Evolutionary conservation across 2,888 invertebrate genomes (phyloP).

Genomic region (Geophilus truncorum): DNA sequence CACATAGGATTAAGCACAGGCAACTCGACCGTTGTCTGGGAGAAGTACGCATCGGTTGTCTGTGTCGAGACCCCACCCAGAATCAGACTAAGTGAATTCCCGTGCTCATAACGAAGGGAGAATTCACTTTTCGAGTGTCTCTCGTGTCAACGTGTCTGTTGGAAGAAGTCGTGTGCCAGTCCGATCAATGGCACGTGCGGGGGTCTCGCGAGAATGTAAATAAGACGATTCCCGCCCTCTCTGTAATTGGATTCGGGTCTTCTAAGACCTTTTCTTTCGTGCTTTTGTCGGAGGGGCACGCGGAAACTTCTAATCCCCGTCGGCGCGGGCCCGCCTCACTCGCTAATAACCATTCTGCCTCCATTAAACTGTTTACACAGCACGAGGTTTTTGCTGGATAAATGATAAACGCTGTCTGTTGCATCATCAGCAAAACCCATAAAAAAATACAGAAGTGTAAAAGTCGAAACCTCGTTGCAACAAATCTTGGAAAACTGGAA

Average conservation of each 20-base stretch:
- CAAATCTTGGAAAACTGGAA: too few species aligned
- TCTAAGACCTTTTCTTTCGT: not conserved
- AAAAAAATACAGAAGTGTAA: too few species aligned
- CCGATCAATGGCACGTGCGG: slow-evolving; percentile 22
- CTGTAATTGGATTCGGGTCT: slow-evolving; percentile 24
- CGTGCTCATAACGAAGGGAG: slow-evolving; percentile 19
- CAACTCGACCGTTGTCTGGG: slow-evolving; percentile 17
- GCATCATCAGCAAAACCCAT: not conserved
- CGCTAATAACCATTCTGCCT: slow-evolving; percentile 20
- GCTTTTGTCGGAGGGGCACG: slow-evolving; percentile 14
- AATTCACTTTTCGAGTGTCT: slow-evolving; percentile 13
- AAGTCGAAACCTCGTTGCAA: too few species aligned
- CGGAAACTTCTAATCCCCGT: slow-evolving; percentile 15
- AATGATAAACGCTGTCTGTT: not conserved
- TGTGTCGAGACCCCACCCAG: not conserved
- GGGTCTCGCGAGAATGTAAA: slow-evolving; percentile 22
- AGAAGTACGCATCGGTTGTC: slow-evolving; percentile 10
- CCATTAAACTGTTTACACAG: slow-evolving; percentile 27
- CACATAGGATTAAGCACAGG: slow-evolving; percentile 20
- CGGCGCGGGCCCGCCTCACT: slow-evolving; percentile 13
- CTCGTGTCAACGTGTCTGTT: slow-evolving; percentile 1
- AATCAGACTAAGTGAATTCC: slow-evolving; percentile 21
- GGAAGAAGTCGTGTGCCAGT: not conserved
- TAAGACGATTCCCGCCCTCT: slow-evolving; percentile 25
- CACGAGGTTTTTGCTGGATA: slow-evolving; percentile 9